Conservation (phyloP, 2,888 invertebrate species). For the Drosophila anomelani region DNA sequence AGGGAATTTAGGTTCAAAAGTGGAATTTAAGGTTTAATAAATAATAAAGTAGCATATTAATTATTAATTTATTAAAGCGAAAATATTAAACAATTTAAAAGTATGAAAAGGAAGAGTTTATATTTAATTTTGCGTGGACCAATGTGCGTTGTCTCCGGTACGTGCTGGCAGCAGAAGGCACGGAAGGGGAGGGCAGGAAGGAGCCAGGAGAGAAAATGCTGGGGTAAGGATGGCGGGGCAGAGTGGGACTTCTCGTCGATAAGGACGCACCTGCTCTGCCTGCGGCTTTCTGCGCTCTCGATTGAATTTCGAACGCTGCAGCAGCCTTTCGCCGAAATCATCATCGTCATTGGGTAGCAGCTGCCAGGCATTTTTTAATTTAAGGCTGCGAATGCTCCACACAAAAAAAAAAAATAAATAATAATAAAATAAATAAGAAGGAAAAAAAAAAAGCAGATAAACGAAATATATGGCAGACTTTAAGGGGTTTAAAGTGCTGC, state of each 20-base stretch:
- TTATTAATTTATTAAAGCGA: no score
- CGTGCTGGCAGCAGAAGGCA: slow-evolving; percentile 20
- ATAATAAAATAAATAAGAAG: background rate
- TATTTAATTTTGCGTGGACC: background rate
- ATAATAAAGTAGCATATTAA: background rate
- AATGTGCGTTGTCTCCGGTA: slow-evolving; percentile 22
- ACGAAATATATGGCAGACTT: slow-evolving; percentile 13
- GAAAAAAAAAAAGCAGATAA: slow-evolving; percentile 7
- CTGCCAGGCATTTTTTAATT: slow-evolving; percentile 50
- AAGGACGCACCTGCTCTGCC: slow-evolving; percentile 51
- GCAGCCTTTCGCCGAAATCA: slow-evolving; percentile 23
- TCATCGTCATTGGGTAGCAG: slow-evolving; percentile 42
- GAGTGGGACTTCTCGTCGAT: slow-evolving; percentile 17
- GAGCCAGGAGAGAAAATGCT: background rate
- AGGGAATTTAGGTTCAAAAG: accelerated
- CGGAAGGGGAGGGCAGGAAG: background rate
- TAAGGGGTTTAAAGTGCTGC: slow-evolving; percentile 22
- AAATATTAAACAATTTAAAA: background rate
- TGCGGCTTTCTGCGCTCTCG: slow-evolving; percentile 44
- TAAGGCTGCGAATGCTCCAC: slow-evolving; percentile 29
- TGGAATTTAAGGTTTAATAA: no score
- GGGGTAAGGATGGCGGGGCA: background rate
- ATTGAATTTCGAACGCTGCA: slow-evolving; percentile 39
- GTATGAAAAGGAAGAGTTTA: background rate
- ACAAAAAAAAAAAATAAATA: background rate